These are phyloP conservation scores for Protonibea diacanthus DNA, from an alignment of 2,797 vertebrate species.

Conservation along the genomic window DNA sequence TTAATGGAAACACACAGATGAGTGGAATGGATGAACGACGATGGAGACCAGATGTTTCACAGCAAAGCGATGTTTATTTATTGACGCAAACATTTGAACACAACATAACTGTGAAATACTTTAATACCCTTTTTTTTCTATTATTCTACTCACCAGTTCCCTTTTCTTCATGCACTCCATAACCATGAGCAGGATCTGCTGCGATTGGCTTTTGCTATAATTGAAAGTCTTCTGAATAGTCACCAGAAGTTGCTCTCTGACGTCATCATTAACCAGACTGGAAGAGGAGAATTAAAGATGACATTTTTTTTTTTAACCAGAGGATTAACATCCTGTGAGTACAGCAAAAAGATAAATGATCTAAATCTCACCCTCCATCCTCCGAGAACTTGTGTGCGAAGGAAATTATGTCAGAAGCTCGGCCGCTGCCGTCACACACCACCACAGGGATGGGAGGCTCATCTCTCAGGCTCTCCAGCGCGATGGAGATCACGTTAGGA, in stretches of 20 bases:
- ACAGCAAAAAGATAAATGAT: background rate
- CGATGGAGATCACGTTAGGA: constrained; percentile 95
- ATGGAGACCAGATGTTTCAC: constrained; percentile 72
- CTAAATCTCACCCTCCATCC: constrained; percentile 91
- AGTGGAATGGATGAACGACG: constrained; percentile 70
- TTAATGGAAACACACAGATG: constrained; percentile 69
- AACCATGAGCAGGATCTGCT: constrained; percentile 94
- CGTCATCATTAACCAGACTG: constrained; percentile 93
- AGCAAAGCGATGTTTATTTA: constrained; percentile 76
- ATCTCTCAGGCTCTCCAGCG: constrained; percentile 94
- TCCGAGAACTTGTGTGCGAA: constrained; percentile 98
- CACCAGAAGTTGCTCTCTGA: constrained; percentile 95
- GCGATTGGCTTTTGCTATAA: constrained; percentile 93
- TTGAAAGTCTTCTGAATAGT: constrained; percentile 99
- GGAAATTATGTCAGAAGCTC: constrained; percentile 95
- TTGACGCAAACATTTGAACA: constrained; percentile 38
- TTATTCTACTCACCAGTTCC: constrained; percentile 92
- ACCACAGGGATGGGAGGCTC: constrained; percentile 97
- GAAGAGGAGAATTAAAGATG: constrained; percentile 9
- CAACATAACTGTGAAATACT: constrained; percentile 8
- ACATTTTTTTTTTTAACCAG: background rate
- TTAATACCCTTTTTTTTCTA: background rate
- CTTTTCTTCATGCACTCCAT: constrained; percentile 99
- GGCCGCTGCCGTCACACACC: constrained; percentile 96
- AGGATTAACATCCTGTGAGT: background rate